phyloP scores from a whole-genome alignment of 2,888 invertebrate species.

The Sussaba pulchella region DNA sequence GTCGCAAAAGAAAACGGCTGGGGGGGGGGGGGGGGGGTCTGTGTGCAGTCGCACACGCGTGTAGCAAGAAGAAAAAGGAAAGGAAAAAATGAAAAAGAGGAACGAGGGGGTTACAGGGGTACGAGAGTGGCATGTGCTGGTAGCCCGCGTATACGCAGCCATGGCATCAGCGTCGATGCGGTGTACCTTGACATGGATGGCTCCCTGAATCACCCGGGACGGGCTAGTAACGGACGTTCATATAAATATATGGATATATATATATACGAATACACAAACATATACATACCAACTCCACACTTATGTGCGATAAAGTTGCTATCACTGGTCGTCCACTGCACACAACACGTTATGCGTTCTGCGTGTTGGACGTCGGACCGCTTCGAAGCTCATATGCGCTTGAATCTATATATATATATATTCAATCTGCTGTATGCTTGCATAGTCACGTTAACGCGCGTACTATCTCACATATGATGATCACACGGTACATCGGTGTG shows the following conservation, averaged over 20 bases:
- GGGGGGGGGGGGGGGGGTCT: slow-evolving; percentile 26
- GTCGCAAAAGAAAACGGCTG: slow-evolving; percentile 34
- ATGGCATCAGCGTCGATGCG: slow-evolving; percentile 74
- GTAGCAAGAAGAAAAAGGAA: slow-evolving; percentile 33
- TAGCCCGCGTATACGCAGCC: slow-evolving; percentile 39
- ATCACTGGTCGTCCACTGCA: slow-evolving; percentile 61
- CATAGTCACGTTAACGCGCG: slow-evolving; percentile 22
- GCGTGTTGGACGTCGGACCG: slow-evolving; percentile 61
- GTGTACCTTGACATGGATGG: slow-evolving; percentile 85
- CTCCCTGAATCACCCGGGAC: slow-evolving; percentile 82
- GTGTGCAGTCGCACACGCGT: slow-evolving; percentile 41
- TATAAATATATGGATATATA: slow-evolving; percentile 28
- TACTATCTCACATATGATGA: slow-evolving; percentile 60
- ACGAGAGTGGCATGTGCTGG: slow-evolving; percentile 75
- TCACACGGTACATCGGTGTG: slow-evolving; percentile 60
- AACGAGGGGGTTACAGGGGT: slow-evolving; percentile 79
- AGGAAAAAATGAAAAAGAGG: slow-evolving; percentile 57
- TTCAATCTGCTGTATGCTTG: slow-evolving; percentile 20
- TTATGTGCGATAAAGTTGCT: slow-evolving; percentile 46
- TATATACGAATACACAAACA: neutral
- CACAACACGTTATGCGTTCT: slow-evolving; percentile 65
- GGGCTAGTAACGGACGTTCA: slow-evolving; percentile 75
- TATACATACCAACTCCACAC: slow-evolving; percentile 79
- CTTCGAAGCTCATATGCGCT: slow-evolving; percentile 34
- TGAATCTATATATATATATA: slow-evolving; percentile 33